Evolutionary conservation across 2,797 vertebrate species (phyloP).

Genomic region (Paratrypauchen microcephalus): DNA sequence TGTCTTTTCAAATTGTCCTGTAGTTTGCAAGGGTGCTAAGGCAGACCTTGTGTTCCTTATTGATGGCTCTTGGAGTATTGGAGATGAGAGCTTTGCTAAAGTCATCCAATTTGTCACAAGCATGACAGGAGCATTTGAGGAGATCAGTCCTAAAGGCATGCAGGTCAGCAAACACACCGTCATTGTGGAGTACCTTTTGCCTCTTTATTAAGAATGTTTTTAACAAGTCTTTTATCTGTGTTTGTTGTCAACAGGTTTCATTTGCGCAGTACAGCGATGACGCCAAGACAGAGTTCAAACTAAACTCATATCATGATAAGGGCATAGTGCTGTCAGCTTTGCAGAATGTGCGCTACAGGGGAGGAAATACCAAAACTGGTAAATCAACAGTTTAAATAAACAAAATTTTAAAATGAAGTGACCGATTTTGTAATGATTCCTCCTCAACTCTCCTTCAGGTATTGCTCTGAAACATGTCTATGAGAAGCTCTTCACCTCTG

Average conservation of each 20-base stretch:
- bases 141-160: slow-evolving; percentile 88
- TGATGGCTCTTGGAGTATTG: slow-evolving; percentile 98
- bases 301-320: slow-evolving; percentile 94
- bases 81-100: slow-evolving; percentile 96
- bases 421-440: not conserved
- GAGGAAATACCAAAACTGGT: slow-evolving; percentile 99
- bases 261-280: slow-evolving; percentile 97
- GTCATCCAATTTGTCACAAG: slow-evolving; percentile 95
- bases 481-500: slow-evolving; percentile 91
- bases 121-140: slow-evolving; percentile 94
- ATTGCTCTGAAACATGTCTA: slow-evolving; percentile 90
- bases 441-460: slow-evolving; percentile 68
- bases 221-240: slow-evolving; percentile 2
- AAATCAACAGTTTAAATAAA: slow-evolving; percentile 20
- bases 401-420: not conserved
- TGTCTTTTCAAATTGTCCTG: not conserved
- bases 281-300: slow-evolving; percentile 95
- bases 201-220: not conserved
- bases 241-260: slow-evolving; percentile 82
- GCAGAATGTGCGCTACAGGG: slow-evolving; percentile 90
- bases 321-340: slow-evolving; percentile 88
- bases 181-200: not conserved
- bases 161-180: slow-evolving; percentile 79
- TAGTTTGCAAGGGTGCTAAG: slow-evolving; percentile 97
- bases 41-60: slow-evolving; percentile 98